Base-by-base conservation (phyloP, 2,888 invertebrate species). In the Melikaiella ostensackeni region DNA sequence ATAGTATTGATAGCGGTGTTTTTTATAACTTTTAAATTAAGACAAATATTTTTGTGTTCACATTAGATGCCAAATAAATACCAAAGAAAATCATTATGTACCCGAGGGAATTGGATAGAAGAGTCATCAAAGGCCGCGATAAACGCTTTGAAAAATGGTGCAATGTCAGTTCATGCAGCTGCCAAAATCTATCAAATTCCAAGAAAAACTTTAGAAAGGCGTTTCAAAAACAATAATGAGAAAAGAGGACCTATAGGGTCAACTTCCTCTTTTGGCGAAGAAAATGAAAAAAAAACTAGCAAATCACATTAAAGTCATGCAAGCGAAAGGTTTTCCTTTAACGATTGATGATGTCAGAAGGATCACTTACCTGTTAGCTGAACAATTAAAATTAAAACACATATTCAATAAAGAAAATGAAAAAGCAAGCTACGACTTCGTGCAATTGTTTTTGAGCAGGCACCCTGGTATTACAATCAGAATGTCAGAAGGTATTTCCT, bases 281-380 rank as follows among this genome's bases (percentile, higher is more conserved):
- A 50, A 64, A 64, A 76, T 38, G 76, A 76, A 24, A 64, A 55
- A 0, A 38, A 50, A 64, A n/a, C 24, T 76, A 21, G 57, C 27
- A n/a, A 33, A 11, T 46, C 75, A 66, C 24, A 66, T 76, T 24
- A 76, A 64, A 76, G 24, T 9, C 6, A 64, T 76, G 57, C 76
- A 76, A 64, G 30, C 24, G 46, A 77, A 80, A 87, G 61, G 61
- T 27, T 42, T 42, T 42, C 42, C 16, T 33, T 33, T 33, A 33
- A 33, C 33, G 3, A 33, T 6, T 33, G 33, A 33, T 33, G 33
- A 33, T 33, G 1, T 33, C 33, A 33, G 33, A 33, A 7, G 33
- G 1, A 7, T 33, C 33, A 3, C 33, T 33, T 33, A 33, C 7
- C 33, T 33, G 33, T 4, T 6, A 33, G 33, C 33, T 33, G 33